phyloP scores from a whole-genome alignment of 2,888 invertebrate genomes.

The Caenorhabditis sp. region DNA sequence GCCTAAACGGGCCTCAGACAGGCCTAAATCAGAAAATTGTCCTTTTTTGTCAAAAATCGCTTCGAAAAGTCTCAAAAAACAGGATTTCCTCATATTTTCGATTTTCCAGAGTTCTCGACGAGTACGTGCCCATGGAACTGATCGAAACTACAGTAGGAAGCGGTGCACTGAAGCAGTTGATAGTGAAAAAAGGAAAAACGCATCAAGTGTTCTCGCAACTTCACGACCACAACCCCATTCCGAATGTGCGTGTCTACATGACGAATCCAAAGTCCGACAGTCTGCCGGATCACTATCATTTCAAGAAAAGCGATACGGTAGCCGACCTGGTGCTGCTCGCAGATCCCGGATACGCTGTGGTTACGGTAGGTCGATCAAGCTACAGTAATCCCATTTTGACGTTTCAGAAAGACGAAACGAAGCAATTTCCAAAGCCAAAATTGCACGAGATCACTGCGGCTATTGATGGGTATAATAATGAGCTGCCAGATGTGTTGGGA shows the following conservation, averaged over 20 bases:
- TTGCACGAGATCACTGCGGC: constrained; percentile 61
- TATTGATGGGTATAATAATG: constrained; percentile 72
- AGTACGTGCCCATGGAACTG: constrained; percentile 74
- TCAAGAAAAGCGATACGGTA: constrained; percentile 64
- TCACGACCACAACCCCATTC: constrained; percentile 69
- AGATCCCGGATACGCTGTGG: constrained; percentile 71
- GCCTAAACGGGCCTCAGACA: too few relatives aligned
- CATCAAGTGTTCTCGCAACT: constrained; percentile 72
- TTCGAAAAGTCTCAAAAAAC: too few relatives aligned
- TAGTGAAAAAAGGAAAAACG: constrained; percentile 71
- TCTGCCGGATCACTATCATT: constrained; percentile 70
- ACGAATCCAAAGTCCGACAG: constrained; percentile 69
- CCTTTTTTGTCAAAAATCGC: too few relatives aligned
- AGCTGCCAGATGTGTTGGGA: constrained; percentile 72
- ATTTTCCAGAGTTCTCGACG: constrained; percentile 69
- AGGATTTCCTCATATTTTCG: neutral
- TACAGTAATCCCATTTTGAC: neutral
- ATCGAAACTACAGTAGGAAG: constrained; percentile 71
- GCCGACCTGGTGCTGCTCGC: constrained; percentile 69
- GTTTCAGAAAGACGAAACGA: constrained; percentile 61
- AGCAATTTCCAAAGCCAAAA: constrained; percentile 62
- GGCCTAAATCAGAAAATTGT: too few relatives aligned
- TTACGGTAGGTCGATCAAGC: constrained; percentile 62
- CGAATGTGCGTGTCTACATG: constrained; percentile 71
- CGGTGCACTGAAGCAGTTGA: constrained; percentile 74